Conservation (phyloP, 2,888 invertebrate genomes). For the Meiosimyza decipiens region DNA sequence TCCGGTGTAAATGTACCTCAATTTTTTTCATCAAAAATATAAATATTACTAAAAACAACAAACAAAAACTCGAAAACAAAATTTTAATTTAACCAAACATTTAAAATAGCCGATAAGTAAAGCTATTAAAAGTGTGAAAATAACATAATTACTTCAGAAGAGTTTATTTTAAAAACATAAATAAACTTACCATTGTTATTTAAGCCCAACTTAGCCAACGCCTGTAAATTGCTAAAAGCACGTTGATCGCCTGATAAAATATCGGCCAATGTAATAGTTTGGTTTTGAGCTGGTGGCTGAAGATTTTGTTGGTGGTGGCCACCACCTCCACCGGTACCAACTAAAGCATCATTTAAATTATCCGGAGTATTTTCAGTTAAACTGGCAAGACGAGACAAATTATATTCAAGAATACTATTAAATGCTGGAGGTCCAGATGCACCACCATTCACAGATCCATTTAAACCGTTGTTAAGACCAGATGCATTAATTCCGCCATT, state of each 20-base stretch:
- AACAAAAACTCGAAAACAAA: too few relatives aligned
- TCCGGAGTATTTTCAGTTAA: constrained; percentile 77
- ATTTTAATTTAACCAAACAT: too few relatives aligned
- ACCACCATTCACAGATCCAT: constrained; percentile 49
- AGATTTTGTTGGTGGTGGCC: constrained; percentile 55
- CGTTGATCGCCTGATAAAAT: constrained; percentile 79
- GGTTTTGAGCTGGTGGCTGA: constrained; percentile 69
- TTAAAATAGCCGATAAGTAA: too few relatives aligned
- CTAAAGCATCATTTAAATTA: constrained; percentile 59
- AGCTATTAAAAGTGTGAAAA: too few relatives aligned
- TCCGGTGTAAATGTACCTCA: too few relatives aligned
- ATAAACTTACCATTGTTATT: constrained; percentile 72
- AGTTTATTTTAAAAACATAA: neutral
- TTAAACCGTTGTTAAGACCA: constrained; percentile 32
- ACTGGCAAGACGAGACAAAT: constrained; percentile 84
- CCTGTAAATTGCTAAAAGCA: constrained; percentile 89
- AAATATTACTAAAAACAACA: too few relatives aligned
- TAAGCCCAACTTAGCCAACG: constrained; percentile 86
- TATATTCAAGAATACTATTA: constrained; percentile 84
- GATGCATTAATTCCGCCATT: constrained; percentile 42
- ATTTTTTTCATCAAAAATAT: too few relatives aligned
- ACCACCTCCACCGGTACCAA: constrained; percentile 45
- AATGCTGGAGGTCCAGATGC: constrained; percentile 66
- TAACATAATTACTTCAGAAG: too few relatives aligned
- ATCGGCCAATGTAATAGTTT: constrained; percentile 81